phyloP scores from a whole-genome alignment of 2,113 vertebrate species.

The Smithornis capensis region DNA sequence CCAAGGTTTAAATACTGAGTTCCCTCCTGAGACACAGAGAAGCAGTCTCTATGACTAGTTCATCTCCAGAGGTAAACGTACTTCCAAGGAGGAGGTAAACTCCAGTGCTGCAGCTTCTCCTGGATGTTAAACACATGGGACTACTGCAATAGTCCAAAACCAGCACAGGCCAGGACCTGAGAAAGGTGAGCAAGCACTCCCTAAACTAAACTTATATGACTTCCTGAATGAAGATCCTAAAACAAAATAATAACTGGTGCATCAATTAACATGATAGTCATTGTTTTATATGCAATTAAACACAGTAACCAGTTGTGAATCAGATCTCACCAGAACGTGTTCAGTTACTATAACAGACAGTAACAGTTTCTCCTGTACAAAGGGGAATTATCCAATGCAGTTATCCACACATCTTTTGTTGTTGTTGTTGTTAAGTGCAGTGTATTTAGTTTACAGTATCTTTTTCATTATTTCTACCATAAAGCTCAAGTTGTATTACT shows the following conservation, averaged over 20 bases:
- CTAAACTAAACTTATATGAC: background rate
- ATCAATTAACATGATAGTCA: background rate
- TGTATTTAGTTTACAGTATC: background rate
- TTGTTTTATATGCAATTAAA: background rate
- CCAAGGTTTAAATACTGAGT: background rate
- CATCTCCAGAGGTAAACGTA: background rate
- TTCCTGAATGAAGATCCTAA: background rate
- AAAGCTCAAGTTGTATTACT: background rate
- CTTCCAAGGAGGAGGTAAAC: background rate
- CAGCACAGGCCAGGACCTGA: background rate
- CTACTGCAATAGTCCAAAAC: background rate
- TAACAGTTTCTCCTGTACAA: background rate
- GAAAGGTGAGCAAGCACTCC: background rate
- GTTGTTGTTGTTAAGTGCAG: background rate
- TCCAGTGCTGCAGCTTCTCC: background rate
- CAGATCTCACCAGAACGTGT: background rate
- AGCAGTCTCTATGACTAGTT: background rate
- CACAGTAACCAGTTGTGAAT: background rate
- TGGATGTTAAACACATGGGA: background rate
- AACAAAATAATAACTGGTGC: background rate
- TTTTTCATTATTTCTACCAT: background rate
- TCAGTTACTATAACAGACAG: background rate
- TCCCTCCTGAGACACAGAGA: background rate
- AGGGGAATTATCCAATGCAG: background rate
- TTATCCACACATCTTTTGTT: background rate